phyloP scores from a whole-genome alignment of 2,797 vertebrate species.

The Salarias fasciatus region DNA sequence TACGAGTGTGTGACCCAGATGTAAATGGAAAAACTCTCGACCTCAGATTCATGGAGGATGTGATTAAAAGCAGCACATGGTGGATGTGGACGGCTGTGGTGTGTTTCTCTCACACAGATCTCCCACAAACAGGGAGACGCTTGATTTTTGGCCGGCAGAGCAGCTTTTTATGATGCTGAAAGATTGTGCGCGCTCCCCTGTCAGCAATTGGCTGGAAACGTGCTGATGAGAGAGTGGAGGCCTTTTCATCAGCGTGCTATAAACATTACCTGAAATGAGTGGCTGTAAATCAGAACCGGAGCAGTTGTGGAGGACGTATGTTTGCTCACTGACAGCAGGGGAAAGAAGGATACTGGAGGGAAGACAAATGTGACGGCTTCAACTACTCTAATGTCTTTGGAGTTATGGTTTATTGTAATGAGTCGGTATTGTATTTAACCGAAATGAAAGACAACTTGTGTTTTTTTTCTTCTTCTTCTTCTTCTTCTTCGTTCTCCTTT shows the following conservation, averaged over 20 bases:
- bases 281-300: constrained; percentile 53
- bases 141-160: constrained; percentile 45
- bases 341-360: constrained; percentile 9
- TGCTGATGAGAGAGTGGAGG: constrained; percentile 45
- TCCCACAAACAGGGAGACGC: constrained; percentile 33
- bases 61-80: constrained; percentile 26
- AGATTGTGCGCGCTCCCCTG: constrained; percentile 42
- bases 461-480: constrained; percentile 5
- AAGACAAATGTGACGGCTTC: constrained; percentile 17
- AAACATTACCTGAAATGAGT: constrained; percentile 48
- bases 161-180: constrained; percentile 55
- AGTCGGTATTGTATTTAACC: constrained; percentile 1
- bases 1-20: constrained; percentile 38
- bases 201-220: constrained; percentile 54
- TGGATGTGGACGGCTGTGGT: constrained; percentile 48
- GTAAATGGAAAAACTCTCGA: constrained; percentile 54
- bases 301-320: not conserved
- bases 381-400: not conserved
- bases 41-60: constrained; percentile 58
- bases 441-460: constrained; percentile 1
- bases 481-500: too few species aligned
- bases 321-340: constrained; percentile 13
- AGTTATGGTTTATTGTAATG: constrained; percentile 1
- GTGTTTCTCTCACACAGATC: constrained; percentile 43
- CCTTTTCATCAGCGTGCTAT: constrained; percentile 50